phyloP scores from a whole-genome alignment of 2,797 vertebrate genomes.

The Triplophysa bombifrons region DNA sequence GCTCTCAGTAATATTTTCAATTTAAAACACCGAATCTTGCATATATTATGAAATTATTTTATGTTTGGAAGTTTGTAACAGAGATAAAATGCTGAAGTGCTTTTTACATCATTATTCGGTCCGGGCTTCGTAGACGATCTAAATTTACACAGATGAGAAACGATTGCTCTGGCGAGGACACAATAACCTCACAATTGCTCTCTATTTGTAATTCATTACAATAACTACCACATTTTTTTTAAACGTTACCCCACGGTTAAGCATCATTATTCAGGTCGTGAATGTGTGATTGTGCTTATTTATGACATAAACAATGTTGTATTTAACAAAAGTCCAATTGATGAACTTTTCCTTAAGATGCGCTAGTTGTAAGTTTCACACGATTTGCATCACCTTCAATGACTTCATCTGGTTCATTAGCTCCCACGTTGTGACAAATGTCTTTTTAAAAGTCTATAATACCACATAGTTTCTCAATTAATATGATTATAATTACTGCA shows the following conservation, averaged over 20 bases:
- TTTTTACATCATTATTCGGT: conserved; percentile 5
- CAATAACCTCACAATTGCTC: conserved; percentile 32
- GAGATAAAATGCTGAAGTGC: conserved; percentile 8
- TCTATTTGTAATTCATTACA: conserved; percentile 8
- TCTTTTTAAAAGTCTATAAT: background rate
- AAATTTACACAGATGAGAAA: conserved; percentile 20
- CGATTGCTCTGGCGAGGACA: conserved; percentile 28
- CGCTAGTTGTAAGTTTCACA: background rate
- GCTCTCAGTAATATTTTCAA: background rate
- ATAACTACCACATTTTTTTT: conserved; percentile 10
- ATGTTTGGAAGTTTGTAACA: background rate
- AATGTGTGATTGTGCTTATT: conserved; percentile 1
- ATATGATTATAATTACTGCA: background rate
- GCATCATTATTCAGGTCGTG: conserved; percentile 5
- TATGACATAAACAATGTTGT: background rate
- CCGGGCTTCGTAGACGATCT: background rate
- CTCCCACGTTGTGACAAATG: background rate
- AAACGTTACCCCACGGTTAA: conserved; percentile 14
- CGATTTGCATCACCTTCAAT: background rate
- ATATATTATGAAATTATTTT: background rate
- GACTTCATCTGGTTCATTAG: background rate
- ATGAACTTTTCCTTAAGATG: background rate
- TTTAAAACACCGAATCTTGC: background rate
- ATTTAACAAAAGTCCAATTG: background rate
- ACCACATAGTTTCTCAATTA: conserved; percentile 2